Percentiles rank a stretch among this genome's conserved stretches.
Evolutionary conservation across 1,140 invertebrate genomes (phyloP).

Genomic region (Drosophila pseudoananassae): DNA sequence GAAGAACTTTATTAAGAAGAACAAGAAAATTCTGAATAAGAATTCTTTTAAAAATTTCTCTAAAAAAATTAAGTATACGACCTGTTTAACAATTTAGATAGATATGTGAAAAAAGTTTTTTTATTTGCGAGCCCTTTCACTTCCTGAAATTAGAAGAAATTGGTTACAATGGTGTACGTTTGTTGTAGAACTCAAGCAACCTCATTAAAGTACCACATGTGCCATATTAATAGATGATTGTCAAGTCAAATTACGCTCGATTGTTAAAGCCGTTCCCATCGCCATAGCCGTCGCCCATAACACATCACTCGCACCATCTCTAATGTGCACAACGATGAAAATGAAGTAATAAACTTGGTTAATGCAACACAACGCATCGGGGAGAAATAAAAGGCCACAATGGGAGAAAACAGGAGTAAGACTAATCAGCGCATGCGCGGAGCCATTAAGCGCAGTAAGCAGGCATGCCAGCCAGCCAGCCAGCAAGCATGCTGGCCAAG

Average conservation of each 20-base stretch:
- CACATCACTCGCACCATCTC: constrained; percentile 51
- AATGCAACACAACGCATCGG: constrained; percentile 67
- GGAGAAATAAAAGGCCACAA: constrained; percentile 44
- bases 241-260: constrained; percentile 57
- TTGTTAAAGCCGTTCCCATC: constrained; percentile 47
- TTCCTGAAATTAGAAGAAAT: neutral
- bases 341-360: constrained; percentile 75
- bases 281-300: constrained; percentile 21
- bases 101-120: neutral
- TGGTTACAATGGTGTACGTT: neutral
- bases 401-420: constrained; percentile 59
- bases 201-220: constrained; percentile 16
- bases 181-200: constrained; percentile 13
- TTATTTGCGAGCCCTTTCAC: neutral
- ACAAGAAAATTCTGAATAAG: no score
- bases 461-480: constrained; percentile 25
- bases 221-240: constrained; percentile 71
- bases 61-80: neutral
- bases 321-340: constrained; percentile 60
- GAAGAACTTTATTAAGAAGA: no score
- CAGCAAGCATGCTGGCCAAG: constrained; percentile 36
- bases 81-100: neutral
- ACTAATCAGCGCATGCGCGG: constrained; percentile 62
- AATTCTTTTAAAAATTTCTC: no score
- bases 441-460: constrained; percentile 48